A percentile compares a stretch with the other conserved stretches of the same genome.
These are phyloP conservation scores for Drosophila prolongata DNA, from an alignment of 2,888 invertebrate species.

Conservation along the genomic window DNA sequence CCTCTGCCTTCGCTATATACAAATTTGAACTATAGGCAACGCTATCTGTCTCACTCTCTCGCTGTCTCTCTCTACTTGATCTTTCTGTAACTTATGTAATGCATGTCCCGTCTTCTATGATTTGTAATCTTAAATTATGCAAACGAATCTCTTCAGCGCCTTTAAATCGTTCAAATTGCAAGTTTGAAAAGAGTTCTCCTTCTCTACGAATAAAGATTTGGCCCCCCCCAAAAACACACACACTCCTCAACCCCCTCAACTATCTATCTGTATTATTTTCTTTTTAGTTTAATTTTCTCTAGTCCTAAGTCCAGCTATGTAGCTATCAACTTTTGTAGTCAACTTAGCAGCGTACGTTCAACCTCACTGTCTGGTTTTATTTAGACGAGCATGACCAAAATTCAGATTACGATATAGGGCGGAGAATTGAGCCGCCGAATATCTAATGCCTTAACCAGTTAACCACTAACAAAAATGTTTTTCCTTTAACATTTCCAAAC, in stretches of 20 bases:
- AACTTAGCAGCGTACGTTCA: slow-evolving; percentile 55
- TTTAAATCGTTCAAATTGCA: slow-evolving; percentile 44
- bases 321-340: slow-evolving; percentile 43
- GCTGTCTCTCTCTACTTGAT: slow-evolving; percentile 49
- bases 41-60: slow-evolving; percentile 52
- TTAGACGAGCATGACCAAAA: slow-evolving; percentile 83
- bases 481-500: slow-evolving; percentile 61
- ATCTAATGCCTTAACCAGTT: slow-evolving; percentile 19
- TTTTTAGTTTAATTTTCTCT: slow-evolving; percentile 40
- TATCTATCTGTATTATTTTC: slow-evolving; percentile 26
- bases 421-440: background rate
- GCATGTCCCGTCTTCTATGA: slow-evolving; percentile 64
- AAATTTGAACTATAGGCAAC: slow-evolving; percentile 31
- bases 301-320: slow-evolving; percentile 41
- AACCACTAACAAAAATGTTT: slow-evolving; percentile 44
- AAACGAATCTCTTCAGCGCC: slow-evolving; percentile 26
- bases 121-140: slow-evolving; percentile 47
- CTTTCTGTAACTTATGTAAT: slow-evolving; percentile 65
- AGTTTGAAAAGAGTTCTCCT: slow-evolving; percentile 76
- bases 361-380: slow-evolving; percentile 84
- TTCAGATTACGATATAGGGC: slow-evolving; percentile 22
- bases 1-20: slow-evolving; percentile 28
- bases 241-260: background rate
- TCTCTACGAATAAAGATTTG: slow-evolving; percentile 39
- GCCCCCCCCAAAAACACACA: slow-evolving; percentile 10